Conservation (phyloP, 1,140 invertebrate species). For the Leucophenga varia region DNA sequence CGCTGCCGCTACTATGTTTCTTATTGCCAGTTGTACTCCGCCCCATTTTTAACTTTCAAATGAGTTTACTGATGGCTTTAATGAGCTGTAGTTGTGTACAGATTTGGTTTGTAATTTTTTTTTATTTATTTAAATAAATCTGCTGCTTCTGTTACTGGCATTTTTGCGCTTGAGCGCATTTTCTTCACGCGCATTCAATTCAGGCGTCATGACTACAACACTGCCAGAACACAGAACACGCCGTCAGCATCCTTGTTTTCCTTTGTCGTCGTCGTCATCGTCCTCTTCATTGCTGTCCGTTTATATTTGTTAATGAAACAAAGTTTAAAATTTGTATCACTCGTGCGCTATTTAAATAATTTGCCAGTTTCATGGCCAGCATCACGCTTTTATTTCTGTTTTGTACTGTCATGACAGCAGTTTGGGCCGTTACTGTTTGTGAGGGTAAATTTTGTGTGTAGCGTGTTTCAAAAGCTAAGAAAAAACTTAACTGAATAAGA, state of each 20-base stretch:
- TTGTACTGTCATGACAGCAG: too few species aligned
- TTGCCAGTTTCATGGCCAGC: too few species aligned
- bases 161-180: constrained; percentile 22
- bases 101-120: constrained; percentile 25
- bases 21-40: neutral
- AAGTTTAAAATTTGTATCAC: constrained; percentile 39
- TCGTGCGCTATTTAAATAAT: constrained; percentile 13
- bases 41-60: too few species aligned
- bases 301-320: constrained; percentile 32
- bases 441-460: too few species aligned
- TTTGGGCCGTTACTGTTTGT: too few species aligned
- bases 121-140: neutral
- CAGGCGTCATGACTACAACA: neutral
- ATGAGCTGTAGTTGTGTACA: constrained; percentile 46
- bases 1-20: neutral
- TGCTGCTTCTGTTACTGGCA: neutral
- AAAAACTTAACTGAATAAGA: too few species aligned
- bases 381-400: too few species aligned
- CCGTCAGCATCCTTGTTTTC: neutral
- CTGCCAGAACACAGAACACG: too few species aligned
- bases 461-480: too few species aligned
- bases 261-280: neutral
- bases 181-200: neutral
- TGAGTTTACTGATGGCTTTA: constrained; percentile 26
- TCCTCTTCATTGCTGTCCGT: constrained; percentile 6